These are phyloP conservation scores for Hemaris fuciformis DNA, from an alignment of 2,888 invertebrate species.

Conservation along the genomic window DNA sequence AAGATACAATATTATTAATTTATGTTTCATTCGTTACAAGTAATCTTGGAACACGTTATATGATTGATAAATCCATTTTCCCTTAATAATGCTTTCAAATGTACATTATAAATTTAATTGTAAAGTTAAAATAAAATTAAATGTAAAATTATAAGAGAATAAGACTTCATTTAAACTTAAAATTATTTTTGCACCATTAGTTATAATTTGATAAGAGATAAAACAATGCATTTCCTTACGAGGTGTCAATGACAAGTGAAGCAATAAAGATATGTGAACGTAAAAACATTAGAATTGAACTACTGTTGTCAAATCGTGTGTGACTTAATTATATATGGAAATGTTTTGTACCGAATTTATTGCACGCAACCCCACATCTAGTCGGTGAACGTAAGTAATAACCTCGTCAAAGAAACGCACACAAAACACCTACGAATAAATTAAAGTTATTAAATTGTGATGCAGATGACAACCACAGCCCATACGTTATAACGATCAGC, in stretches of 20 bases:
- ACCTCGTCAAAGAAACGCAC: slow-evolving; percentile 20
- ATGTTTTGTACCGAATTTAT: slow-evolving; percentile 5
- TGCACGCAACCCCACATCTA: slow-evolving; percentile 13
- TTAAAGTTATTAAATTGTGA: slow-evolving; percentile 54
- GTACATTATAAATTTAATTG: neutral
- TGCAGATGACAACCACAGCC: slow-evolving; percentile 67
- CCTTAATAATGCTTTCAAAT: neutral
- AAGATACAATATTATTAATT: neutral
- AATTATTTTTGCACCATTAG: slow-evolving; percentile 62
- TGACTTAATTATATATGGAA: neutral
- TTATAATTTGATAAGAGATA: slow-evolving; percentile 33
- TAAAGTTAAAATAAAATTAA: slow-evolving; percentile 3
- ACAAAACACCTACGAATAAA: slow-evolving; percentile 32
- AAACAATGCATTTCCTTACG: slow-evolving; percentile 32
- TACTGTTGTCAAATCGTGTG: neutral
- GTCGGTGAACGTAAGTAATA: slow-evolving; percentile 8
- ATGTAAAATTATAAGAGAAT: slow-evolving; percentile 32
- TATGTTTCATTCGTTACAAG: neutral
- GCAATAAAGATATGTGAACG: neutral
- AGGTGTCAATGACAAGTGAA: neutral
- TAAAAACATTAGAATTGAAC: neutral
- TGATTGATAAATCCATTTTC: neutral
- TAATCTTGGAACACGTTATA: neutral
- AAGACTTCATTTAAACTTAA: slow-evolving; percentile 31
- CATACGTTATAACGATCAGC: slow-evolving; percentile 25